These are phyloP conservation scores for Poecilia gillii DNA, from an alignment of 2,797 vertebrate species.

Conservation along the genomic window DNA sequence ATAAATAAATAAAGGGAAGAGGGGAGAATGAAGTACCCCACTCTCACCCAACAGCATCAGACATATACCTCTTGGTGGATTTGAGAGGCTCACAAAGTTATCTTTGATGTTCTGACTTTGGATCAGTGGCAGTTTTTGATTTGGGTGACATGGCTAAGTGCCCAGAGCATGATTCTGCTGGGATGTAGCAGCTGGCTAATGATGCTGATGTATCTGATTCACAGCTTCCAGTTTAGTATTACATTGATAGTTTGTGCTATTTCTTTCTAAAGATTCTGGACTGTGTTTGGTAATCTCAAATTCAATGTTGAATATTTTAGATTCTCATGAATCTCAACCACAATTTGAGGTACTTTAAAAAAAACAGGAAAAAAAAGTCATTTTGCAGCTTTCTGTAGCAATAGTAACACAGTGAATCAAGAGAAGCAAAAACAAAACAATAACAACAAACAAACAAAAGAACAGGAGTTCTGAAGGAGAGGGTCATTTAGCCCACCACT, in stretches of 20 bases:
- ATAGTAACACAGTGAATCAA: background rate
- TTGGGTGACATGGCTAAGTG: background rate
- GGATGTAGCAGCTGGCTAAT: background rate
- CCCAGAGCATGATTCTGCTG: background rate
- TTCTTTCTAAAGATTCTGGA: background rate
- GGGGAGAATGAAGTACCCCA: background rate
- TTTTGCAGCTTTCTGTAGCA: background rate
- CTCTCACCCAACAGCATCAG: background rate
- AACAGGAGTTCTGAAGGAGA: background rate
- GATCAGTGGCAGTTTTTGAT: background rate
- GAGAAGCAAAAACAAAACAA: background rate
- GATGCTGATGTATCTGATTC: background rate
- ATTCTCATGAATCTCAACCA: background rate
- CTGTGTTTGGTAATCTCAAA: background rate
- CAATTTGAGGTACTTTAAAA: background rate
- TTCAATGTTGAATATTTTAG: background rate
- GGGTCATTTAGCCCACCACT: background rate
- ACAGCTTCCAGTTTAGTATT: background rate
- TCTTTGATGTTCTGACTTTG: background rate
- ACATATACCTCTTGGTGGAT: background rate
- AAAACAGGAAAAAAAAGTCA: background rate
- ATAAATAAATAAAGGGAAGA: background rate
- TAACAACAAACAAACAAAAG: too few relatives aligned
- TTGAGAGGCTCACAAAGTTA: background rate
- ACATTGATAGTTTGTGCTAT: background rate